Evolutionary conservation across 1,140 invertebrate species (phyloP), one percentile per base, ranked within the genome.

Genomic region (Linepithema humile): DNA sequence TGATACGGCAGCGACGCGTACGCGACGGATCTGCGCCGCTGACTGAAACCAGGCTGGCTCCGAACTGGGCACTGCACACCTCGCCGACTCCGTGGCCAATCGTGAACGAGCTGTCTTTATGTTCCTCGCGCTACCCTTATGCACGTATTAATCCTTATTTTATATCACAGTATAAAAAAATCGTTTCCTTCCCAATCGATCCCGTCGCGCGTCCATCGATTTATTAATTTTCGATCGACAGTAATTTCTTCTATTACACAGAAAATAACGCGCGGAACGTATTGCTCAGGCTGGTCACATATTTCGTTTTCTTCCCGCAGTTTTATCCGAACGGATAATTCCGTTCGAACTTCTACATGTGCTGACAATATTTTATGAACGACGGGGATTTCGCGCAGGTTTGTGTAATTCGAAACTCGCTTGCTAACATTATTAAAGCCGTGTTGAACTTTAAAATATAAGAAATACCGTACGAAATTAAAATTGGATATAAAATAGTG

Each of bases 1-100:
- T 48, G 26, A 17, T 53, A 17, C 43, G 43, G 57, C 55, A 29
- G 57, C 72, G 80, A 75, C 69, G 70, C 80, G 80, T 57, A 75
- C 80, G 80, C 80, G 80, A 83, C 80, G 80, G 70, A 75, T 75
- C 80, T 75, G 64, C 55, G 80, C 80, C 80, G 80, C 57, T 62
- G 69, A 83, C 80, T 83, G 80, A 83, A 83, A 62, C 80, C 80
- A 75, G 60, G 80, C 43, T 15, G 57, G 72, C 80, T 83, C 45
- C 40, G 80, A 43, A 83, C 70, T 45, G 70, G 40, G 40, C 55
- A 55, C 57, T 57, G 80, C 80, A 74, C 70, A 62, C 69, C 80
- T 83, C 80, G 55, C 75, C 75, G 48, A 53, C 38, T 48, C 45
- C 26, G 48, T 55, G 38, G 50, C 75, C 75, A 70, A 69, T 70